phyloP scores from a whole-genome alignment of 2,888 invertebrate genomes.

The Lepidochrysops patricia region DNA sequence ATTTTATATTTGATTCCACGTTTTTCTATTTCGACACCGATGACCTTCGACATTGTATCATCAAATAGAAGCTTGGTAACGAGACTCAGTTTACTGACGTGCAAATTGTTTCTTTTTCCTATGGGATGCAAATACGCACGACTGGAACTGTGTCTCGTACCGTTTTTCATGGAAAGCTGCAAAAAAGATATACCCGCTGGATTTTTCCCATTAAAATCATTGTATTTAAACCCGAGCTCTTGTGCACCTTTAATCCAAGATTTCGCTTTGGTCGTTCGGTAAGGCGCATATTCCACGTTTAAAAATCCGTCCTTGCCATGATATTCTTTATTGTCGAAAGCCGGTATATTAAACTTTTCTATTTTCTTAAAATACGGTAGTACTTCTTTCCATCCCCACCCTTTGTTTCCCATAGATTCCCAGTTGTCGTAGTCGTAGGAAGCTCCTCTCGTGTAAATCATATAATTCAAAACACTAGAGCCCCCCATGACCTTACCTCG shows the following conservation, averaged over 20 bases:
- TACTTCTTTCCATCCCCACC: constrained; percentile 83
- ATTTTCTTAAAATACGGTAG: constrained; percentile 85
- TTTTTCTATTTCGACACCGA: constrained; percentile 76
- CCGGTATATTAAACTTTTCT: constrained; percentile 79
- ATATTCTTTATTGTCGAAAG: constrained; percentile 61
- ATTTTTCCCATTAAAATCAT: constrained; percentile 77
- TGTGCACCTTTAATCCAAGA: constrained; percentile 77
- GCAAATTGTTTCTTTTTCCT: constrained; percentile 74
- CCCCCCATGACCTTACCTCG: constrained; percentile 89
- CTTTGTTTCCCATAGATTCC: constrained; percentile 80
- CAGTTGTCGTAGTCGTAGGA: constrained; percentile 84
- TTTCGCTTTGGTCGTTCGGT: constrained; percentile 61
- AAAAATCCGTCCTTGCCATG: constrained; percentile 75
- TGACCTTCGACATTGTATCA: constrained; percentile 66
- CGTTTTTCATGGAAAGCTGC: constrained; percentile 78
- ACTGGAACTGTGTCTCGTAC: constrained; percentile 79
- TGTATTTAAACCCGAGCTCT: constrained; percentile 74
- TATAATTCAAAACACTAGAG: constrained; percentile 84
- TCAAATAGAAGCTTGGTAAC: constrained; percentile 76
- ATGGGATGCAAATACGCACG: constrained; percentile 79
- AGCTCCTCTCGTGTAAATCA: constrained; percentile 85
- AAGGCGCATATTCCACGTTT: constrained; percentile 70
- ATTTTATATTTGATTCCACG: constrained; percentile 65
- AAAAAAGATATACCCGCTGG: constrained; percentile 77
- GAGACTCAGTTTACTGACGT: constrained; percentile 74